phyloP scores from a whole-genome alignment of 2,888 invertebrate genomes.

The Lumbricus terrestris region DNA sequence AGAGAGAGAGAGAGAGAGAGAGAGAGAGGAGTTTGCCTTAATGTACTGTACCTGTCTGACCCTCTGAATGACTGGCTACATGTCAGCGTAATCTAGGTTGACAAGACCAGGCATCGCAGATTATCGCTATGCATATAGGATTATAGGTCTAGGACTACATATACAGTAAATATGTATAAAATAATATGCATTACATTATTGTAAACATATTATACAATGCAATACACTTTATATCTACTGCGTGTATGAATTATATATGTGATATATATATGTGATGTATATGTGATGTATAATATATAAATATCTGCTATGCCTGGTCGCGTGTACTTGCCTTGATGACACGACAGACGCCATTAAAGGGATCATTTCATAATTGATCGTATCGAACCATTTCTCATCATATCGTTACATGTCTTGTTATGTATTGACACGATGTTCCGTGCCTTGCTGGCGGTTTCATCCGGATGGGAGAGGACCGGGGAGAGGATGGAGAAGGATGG shows the following conservation, averaged over 20 bases:
- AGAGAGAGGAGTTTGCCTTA: too few species aligned
- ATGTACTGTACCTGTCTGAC: neutral
- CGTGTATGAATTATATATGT: neutral
- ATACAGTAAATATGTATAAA: too few species aligned
- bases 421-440: neutral
- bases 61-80: neutral
- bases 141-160: too few species aligned
- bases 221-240: neutral
- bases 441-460: neutral
- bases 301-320: too few species aligned
- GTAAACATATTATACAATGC: neutral
- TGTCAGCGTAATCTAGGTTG: too few species aligned
- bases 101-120: too few species aligned
- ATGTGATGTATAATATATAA: neutral
- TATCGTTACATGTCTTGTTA: slow-evolving; percentile 3
- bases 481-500: too few species aligned
- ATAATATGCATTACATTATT: too few species aligned
- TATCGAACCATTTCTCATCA: neutral
- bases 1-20: too few species aligned
- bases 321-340: neutral
- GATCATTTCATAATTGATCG: slow-evolving; percentile 18
- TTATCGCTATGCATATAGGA: too few species aligned
- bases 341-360: neutral
- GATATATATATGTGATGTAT: neutral
- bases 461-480: too few species aligned